phyloP scores from a whole-genome alignment of 1,140 invertebrate genomes.

The Zaprionus tsacasi region DNA sequence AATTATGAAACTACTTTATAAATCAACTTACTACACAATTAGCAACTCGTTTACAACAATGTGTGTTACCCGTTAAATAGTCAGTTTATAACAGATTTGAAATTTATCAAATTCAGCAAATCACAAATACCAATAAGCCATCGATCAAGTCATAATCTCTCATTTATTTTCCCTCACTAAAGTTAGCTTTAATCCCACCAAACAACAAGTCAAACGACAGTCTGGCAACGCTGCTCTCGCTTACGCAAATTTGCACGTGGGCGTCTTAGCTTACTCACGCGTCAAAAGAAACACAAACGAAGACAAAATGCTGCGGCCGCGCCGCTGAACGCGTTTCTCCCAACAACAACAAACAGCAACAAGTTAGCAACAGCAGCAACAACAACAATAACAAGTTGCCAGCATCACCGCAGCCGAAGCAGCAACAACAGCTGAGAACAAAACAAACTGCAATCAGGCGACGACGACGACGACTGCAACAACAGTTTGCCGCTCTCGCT shows the following conservation, averaged over 20 bases:
- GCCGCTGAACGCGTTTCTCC: conserved; percentile 65
- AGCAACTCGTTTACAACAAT: background rate
- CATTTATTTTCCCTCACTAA: conserved; percentile 11
- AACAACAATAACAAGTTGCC: conserved; percentile 36
- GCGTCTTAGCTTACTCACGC: conserved; percentile 78
- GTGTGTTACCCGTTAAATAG: background rate
- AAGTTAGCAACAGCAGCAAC: conserved; percentile 54
- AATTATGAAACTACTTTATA: background rate
- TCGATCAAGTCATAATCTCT: conserved; percentile 35
- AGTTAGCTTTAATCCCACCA: conserved; percentile 10
- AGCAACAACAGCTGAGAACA: conserved; percentile 73
- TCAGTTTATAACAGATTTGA: conserved; percentile 2
- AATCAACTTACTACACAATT: background rate
- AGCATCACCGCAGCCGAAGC: conserved; percentile 35
- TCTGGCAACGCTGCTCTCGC: conserved; percentile 58
- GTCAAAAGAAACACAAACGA: conserved; percentile 81
- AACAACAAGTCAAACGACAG: conserved; percentile 27
- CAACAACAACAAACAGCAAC: conserved; percentile 51
- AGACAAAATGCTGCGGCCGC: conserved; percentile 71
- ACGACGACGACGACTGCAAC: conserved; percentile 56
- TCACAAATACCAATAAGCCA: conserved; percentile 17
- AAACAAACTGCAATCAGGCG: conserved; percentile 76
- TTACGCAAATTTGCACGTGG: conserved; percentile 81
- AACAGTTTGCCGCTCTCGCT: conserved; percentile 30
- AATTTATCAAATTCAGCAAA: conserved; percentile 13